Evolutionary conservation across 2,797 vertebrate species (phyloP), one percentile per base, ranked within the genome.

Genomic region (Falco naumanni): DNA sequence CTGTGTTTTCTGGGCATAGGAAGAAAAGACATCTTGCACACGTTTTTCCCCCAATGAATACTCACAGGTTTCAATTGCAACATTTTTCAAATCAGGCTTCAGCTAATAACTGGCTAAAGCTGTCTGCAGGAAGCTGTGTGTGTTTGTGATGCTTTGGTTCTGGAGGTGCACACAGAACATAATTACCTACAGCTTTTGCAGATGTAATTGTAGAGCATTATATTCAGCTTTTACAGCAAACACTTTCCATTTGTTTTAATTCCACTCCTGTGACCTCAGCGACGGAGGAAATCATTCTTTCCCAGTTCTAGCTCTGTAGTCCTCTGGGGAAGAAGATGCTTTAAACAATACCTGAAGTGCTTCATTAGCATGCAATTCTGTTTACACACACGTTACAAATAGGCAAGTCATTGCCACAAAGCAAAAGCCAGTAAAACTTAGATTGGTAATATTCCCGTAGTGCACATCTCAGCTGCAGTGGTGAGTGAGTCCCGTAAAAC

Each of bases 161-260:
- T 81, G 65, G 69, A 86, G 41, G 12, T 61, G 71, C 26, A 37
- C 29, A 26, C 17, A 50, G 69, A 84, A 51, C 2, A 0, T n/a
- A 68, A 69, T 81, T 78, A 69, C 50, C 29, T 61, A 11, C 24
- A 70, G n/a, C 33, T 78, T 93, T 91, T 61, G 56, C 61, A 91
- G 53, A 64, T 34, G 56, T 65, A 76, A 53, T 25, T 22, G 39
- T 15, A 81, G 47, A 76, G 7, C 9, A 1, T 74, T 87, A 68
- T 82, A 80, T 96, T 83, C 41, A 74, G 39, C 22, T 90, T 54
- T 90, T 84, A 76, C 39, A 79, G 63, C 59, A 86, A 85, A 72
- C 25, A 53, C 29, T 92, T 89, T 37, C 25, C n/a, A 43, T 81
- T 87, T 78, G 39, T 85, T 95, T 92, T 93, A 89, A 89, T 84